Conservation (phyloP, 2,113 vertebrate species). For the Protobothrops mucrosquamatus region DNA sequence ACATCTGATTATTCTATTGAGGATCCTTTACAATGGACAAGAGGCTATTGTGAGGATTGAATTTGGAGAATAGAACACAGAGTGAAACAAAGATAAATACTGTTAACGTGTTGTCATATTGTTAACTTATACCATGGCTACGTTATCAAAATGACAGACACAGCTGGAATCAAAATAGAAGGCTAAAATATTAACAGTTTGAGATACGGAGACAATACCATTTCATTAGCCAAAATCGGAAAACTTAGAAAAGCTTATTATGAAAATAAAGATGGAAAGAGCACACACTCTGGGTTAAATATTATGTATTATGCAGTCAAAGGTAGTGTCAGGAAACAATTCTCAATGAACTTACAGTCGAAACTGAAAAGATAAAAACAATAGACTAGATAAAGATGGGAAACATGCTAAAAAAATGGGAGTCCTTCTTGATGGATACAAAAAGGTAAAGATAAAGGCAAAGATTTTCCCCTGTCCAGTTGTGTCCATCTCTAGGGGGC, state of each 20-base stretch:
- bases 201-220: not conserved
- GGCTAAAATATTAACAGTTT: not conserved
- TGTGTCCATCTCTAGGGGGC: not conserved
- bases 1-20: not conserved
- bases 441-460: not conserved
- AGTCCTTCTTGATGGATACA: not conserved
- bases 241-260: not conserved
- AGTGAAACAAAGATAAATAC: not conserved
- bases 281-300: not conserved
- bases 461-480: not conserved
- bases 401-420: not conserved
- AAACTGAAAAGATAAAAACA: not conserved
- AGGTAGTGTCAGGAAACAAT: not conserved
- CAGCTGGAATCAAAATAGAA: not conserved
- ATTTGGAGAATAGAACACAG: not conserved
- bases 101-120: not conserved
- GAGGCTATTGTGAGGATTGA: not conserved
- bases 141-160: not conserved
- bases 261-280: not conserved
- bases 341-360: not conserved
- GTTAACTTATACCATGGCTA: not conserved
- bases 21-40: not conserved
- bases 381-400: not conserved
- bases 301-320: not conserved
- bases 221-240: not conserved